Evolutionary conservation across 1,140 invertebrate genomes (phyloP), one percentile per base, ranked within the genome.

Genomic region (Nylanderia fulva): DNA sequence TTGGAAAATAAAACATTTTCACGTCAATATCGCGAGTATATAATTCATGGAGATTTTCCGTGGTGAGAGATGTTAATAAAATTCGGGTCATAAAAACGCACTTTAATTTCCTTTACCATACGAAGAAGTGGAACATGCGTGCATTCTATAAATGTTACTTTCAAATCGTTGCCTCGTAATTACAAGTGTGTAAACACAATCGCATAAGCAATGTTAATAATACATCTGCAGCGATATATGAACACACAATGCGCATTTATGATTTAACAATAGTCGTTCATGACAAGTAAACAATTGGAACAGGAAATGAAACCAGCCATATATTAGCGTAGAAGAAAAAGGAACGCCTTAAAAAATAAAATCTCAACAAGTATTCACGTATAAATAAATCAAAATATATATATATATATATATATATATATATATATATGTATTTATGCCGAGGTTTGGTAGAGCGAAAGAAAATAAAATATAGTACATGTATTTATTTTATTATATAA

Each of bases 121-220:
- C 27, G 52, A 92, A 89, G 91, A 91, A 92, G 87, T 87, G 80
- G 60, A 85, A 74, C 75, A 69, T 66, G 72, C 80, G 74, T 80
- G 83, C 83, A 75, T 87, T 76, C 87, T 88, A 75, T 90, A 87
- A 92, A 91, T 72, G 87, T 86, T 90, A 91, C 88, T 92, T 92
- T 87, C 90, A 87, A 90, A 88, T 90, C 89, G 89, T 85, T 89
- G 88, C 85, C 91, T 87, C 89, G 90, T 93, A 93, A 93, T 93
- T 93, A 92, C 92, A 90, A 91, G 91, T 91, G 91, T 91, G 90
- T 91, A 89, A 92, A 89, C 88, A 90, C 80, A 87, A 89, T 89
- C 74, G 75, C 60, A 45, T 9, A 21, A 54, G 56, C 48, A 75
- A 61, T 29, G 79, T 72, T 71, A 68, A 4, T 69, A 83, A 88